These are phyloP conservation scores for Prunella strophiata DNA, from an alignment of 2,797 vertebrate species.

Conservation along the genomic window DNA sequence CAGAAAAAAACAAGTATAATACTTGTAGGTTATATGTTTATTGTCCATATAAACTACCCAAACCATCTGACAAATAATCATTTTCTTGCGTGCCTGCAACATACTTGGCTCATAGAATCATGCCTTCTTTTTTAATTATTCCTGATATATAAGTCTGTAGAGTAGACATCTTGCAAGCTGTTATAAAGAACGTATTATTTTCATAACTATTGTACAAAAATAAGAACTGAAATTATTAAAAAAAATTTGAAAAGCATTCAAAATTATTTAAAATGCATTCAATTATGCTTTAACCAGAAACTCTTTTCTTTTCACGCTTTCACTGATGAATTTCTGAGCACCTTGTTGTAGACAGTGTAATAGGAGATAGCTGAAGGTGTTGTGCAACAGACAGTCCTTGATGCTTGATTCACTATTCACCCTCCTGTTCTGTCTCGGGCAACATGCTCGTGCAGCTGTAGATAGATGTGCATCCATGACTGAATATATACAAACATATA, in stretches of 20 bases:
- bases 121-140: conserved; percentile 27
- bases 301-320: not conserved
- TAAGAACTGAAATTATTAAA: not conserved
- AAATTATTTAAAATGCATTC: not conserved
- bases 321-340: not conserved
- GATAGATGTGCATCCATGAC: not conserved
- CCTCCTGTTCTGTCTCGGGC: not conserved
- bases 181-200: not conserved
- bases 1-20: not conserved
- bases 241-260: not conserved
- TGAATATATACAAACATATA: no score
- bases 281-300: not conserved
- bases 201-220: not conserved
- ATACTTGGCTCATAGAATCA: not conserved
- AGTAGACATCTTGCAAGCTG: not conserved
- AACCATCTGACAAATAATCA: not conserved
- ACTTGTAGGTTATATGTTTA: not conserved
- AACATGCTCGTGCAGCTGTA: not conserved
- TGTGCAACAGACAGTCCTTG: not conserved
- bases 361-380: not conserved
- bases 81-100: not conserved
- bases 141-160: not conserved
- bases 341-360: not conserved
- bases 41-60: not conserved
- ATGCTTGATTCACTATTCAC: not conserved